A percentile compares a stretch with the other conserved stretches of the same genome.
phyloP scores from a whole-genome alignment of 2,888 invertebrate genomes.

The Melieria picta region DNA sequence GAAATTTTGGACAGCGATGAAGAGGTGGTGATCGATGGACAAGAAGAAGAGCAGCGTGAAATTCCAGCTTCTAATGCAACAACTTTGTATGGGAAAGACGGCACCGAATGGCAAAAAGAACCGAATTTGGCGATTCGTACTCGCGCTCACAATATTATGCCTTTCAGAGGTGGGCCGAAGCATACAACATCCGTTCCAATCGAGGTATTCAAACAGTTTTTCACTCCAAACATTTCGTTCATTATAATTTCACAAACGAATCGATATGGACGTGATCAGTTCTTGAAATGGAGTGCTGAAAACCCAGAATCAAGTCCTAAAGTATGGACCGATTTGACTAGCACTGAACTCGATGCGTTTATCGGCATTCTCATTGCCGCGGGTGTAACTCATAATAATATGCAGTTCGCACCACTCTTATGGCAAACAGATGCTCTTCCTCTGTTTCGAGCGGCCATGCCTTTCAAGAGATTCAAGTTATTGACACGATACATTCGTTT shows the following conservation, averaged over 20 bases:
- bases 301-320: conserved; percentile 19
- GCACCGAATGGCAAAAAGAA: conserved; percentile 34
- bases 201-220: conserved; percentile 39
- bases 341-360: conserved; percentile 35
- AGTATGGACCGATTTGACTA: conserved; percentile 31
- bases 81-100: conserved; percentile 36
- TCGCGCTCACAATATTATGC: conserved; percentile 36
- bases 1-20: conserved; percentile 37
- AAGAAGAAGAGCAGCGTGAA: conserved; percentile 30
- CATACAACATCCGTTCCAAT: conserved; percentile 35
- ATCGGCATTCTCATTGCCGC: conserved; percentile 37
- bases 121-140: conserved; percentile 30
- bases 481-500: conserved; percentile 39
- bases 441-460: conserved; percentile 1
- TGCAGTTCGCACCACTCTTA: conserved; percentile 35
- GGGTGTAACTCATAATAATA: conserved; percentile 40
- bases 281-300: conserved; percentile 36
- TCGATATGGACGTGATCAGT: conserved; percentile 27
- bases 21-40: conserved; percentile 4
- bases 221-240: conserved; percentile 36
- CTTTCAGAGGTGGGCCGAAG: conserved; percentile 31
- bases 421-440: conserved; percentile 10
- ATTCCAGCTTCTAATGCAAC: neutral
- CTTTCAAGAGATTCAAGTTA: conserved; percentile 6
- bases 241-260: conserved; percentile 34